phyloP scores from a whole-genome alignment of 2,888 invertebrate genomes.

The Drosophila helvetica region DNA sequence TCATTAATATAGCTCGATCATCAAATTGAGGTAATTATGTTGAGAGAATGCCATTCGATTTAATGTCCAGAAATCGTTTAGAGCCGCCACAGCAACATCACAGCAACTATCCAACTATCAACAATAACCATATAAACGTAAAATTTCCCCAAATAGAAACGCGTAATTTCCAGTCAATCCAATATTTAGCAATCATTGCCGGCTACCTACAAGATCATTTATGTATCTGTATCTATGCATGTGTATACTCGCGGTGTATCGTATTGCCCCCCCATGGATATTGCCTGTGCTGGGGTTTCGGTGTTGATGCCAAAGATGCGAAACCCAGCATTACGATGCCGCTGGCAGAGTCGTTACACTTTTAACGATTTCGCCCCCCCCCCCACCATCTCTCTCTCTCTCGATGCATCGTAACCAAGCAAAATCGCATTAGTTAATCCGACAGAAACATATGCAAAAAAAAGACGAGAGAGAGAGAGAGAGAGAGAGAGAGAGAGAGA shows the following conservation, averaged over 20 bases:
- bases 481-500: conserved; percentile 5
- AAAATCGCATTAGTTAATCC: conserved; percentile 77
- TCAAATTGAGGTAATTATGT: conserved; percentile 20
- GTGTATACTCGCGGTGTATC: conserved; percentile 17
- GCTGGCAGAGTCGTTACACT: conserved; percentile 66
- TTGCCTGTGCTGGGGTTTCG: conserved; percentile 15
- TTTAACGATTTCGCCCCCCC: conserved; percentile 66
- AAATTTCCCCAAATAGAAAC: conserved; percentile 22
- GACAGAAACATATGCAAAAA: conserved; percentile 67
- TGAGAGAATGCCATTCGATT: conserved; percentile 30
- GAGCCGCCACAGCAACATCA: conserved; percentile 20
- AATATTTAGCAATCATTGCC: conserved; percentile 43
- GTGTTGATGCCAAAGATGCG: conserved; percentile 38
- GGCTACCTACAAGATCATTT: conserved; percentile 56
- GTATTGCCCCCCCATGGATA: conserved; percentile 56
- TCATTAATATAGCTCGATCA: conserved; percentile 22
- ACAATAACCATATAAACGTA: conserved; percentile 37
- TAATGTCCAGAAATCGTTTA: conserved; percentile 31
- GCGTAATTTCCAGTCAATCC: conserved; percentile 28
- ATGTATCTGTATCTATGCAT: conserved; percentile 48
- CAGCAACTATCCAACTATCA: conserved; percentile 1
- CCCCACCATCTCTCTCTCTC: neutral
- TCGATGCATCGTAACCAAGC: conserved; percentile 41
- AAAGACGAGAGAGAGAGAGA: neutral
- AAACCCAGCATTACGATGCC: conserved; percentile 21